Percentiles rank a stretch among this genome's conserved stretches.
Conservation (phyloP, 2,113 vertebrate genomes). For the Azemiops feae region DNA sequence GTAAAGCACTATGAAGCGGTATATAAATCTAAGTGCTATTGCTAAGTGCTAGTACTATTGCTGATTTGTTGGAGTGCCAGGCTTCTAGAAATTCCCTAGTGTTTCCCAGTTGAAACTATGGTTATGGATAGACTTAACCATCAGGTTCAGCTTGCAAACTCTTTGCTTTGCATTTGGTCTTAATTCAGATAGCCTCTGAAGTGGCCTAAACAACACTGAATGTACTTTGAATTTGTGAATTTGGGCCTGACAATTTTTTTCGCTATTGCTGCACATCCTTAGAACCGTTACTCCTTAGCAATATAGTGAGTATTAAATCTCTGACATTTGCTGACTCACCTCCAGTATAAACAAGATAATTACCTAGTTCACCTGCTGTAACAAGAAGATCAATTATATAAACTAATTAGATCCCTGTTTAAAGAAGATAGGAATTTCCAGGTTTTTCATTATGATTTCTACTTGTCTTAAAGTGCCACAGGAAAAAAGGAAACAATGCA, state of each 20-base stretch:
- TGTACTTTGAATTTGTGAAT: not conserved
- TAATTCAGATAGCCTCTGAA: not conserved
- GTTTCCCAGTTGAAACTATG: not conserved
- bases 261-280: not conserved
- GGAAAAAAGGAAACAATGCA: slow-evolving; percentile 24
- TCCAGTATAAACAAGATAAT: slow-evolving; percentile 71
- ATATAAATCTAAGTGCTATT: not conserved
- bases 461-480: slow-evolving; percentile 56
- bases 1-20: not conserved
- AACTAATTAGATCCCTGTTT: slow-evolving; percentile 73
- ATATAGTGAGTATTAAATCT: slow-evolving; percentile 53
- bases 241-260: not conserved
- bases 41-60: not conserved
- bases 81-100: not conserved
- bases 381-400: slow-evolving; percentile 67
- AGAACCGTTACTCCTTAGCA: slow-evolving; percentile 33
- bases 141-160: not conserved
- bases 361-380: slow-evolving; percentile 63
- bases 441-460: slow-evolving; percentile 63
- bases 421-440: slow-evolving; percentile 63
- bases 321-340: slow-evolving; percentile 65
- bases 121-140: not conserved
- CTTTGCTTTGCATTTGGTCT: not conserved
- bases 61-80: not conserved
- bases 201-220: not conserved